A percentile compares a stretch with the other conserved stretches of the same genome.
phyloP scores from a whole-genome alignment of 2,113 vertebrate species.

The Craseonycteris thonglongyai region DNA sequence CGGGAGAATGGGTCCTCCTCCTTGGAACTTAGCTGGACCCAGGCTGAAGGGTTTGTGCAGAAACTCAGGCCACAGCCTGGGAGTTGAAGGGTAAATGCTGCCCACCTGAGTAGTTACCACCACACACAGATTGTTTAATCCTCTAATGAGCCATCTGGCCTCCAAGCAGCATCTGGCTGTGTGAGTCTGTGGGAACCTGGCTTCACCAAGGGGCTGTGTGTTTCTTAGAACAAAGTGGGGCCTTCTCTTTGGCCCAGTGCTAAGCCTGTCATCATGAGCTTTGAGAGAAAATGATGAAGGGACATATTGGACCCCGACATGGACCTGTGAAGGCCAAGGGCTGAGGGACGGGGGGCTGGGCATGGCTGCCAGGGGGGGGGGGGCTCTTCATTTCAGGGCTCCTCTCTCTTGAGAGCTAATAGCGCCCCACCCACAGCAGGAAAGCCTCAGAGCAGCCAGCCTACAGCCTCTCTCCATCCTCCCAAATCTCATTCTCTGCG shows the following conservation, averaged over 20 bases:
- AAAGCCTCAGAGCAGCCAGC: neutral
- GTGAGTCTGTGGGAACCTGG: neutral
- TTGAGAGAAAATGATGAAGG: neutral
- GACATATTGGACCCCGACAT: neutral
- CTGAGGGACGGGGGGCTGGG: neutral
- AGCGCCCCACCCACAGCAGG: neutral
- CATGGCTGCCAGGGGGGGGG: neutral
- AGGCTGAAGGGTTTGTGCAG: neutral
- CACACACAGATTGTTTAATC: neutral
- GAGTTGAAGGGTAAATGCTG: neutral
- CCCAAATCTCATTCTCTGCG: neutral
- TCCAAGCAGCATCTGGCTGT: neutral
- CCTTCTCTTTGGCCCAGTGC: neutral
- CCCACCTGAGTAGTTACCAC: neutral
- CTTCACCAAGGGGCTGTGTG: neutral
- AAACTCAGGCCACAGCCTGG: neutral
- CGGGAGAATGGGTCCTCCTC: rapidly evolving
- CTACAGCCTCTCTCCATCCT: neutral
- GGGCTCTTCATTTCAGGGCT: neutral
- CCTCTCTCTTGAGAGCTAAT: neutral
- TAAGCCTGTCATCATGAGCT: neutral
- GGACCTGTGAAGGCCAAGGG: neutral
- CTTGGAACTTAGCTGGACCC: neutral
- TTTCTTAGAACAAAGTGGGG: neutral
- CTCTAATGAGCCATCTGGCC: neutral